Base-by-base conservation (phyloP, 35 echinoderm and acorn worm species). In the Lytechinus variegatus region DNA sequence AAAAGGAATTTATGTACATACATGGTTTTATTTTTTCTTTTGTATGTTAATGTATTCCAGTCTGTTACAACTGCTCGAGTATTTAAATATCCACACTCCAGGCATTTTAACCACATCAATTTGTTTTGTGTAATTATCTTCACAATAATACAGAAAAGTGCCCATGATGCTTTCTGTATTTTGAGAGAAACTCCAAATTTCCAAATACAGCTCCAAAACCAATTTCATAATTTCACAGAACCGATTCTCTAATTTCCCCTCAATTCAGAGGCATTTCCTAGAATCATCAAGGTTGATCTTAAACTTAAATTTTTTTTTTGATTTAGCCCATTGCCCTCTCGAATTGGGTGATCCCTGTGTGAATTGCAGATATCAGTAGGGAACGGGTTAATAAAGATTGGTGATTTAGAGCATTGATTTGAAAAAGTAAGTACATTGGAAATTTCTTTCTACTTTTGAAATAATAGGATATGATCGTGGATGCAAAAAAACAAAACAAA, bases 1-100 rank as follows among this genome's bases (percentile, higher is more conserved):
- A 79, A 24, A 79, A 79, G 66, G 16, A 24, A 24, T 79, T 79
- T 24, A 24, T 79, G 66, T 79, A 79, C 66, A 72, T 72, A 72
- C 61, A n/a, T 79, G 19, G 66, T 44, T 44, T 44, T 79, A 71
- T 79, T 24, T 24, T 79, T 79, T 16, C 24, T 79, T 6, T 24
- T 79, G n/a, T 79, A 24, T 79, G 19, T 79, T 79, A 79, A 79
- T 79, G 66, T 79, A 79, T 79, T 79, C 66, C 66, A n/a, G 66
- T 79, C 66, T 79, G 66, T 79, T 79, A 79, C 19, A 6, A 79
- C 2, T 79, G 66, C 66, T 19, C 24, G 7, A 24, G 7, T 79
- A 21, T 79, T 79, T 7, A 16, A 44, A 44, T 44, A 44, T 44
- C 33, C 6, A 24, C 66, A 79, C 19, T 24, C 1, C 66, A 5